Evolutionary conservation across 1,140 invertebrate genomes (phyloP), one percentile per base, ranked within the genome.

Genomic region (Kradibia gibbosae): DNA sequence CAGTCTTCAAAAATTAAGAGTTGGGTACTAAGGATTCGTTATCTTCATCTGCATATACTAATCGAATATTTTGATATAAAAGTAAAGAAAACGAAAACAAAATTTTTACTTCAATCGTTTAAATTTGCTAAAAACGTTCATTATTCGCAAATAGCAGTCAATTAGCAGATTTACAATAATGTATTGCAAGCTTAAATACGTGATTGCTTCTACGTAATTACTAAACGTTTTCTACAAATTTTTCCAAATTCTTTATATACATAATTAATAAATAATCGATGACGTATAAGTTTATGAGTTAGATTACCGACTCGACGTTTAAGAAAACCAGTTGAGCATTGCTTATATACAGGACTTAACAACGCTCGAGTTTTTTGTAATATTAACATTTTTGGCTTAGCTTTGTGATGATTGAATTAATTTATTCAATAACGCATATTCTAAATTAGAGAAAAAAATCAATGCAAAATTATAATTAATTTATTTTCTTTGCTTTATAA

Each of bases 1-100:
- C 87, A 89, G 86, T 89, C 87, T 89, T 88, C 72, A 75, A 84
- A 81, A 84, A 84, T 67, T 71, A 81, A 81, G 15, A 81, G 71
- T 57, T 76, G 60, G 36, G 67, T 75, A 31, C 45, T 81, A 55
- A 13, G 22, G 10, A 65, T 20, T 55, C 60, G 39, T 8, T 53
- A 62, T 25, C 28, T 36, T 78, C 25, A 42, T 36, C 20, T 28
- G n/a, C 31, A 39, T 67, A 20, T 81, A 70, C 39, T 76, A 28
- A 82, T 76, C 25, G 28, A 70, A 81, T 45, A 1, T 70, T 67
- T 81, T 20, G 28, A 67, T 67, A 75, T 22, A 78, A 73, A 82
- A 73, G 22, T 45, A 75, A 72, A 73, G 36, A 78, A 73, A 80
- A 81, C 62, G 13, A 39, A 36, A 80, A 83, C 48, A 74, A 76